Evolutionary conservation across 2,113 vertebrate genomes (phyloP), one percentile per base, ranked within the genome.

Genomic region (Nesospiza acunhae): DNA sequence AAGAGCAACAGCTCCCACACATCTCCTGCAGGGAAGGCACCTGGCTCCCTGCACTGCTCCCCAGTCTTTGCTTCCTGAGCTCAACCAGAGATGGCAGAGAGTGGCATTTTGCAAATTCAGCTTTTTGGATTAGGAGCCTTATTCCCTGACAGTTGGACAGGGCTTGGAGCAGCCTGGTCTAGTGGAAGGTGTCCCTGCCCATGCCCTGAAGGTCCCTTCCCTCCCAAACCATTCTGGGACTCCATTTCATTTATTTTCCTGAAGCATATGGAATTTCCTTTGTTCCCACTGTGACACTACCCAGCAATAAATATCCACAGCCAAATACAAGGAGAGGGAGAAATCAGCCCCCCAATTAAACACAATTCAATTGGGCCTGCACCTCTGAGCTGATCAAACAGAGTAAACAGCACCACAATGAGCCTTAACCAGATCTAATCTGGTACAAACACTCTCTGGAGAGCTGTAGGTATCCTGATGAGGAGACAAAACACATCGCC

Each of bases 381-480:
- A 78, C 52, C 95, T 92, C 60, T 58, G 68, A 90, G 74, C 84
- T 63, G 41, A 91, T 94, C 75, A 55, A 77, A 88, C 1, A 7
- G 27, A 82, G 70, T 5, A 44, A 96, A 92, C 19, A 60, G 56
- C 80, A 56, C 42, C 4, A 2, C 73, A 83, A 16, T 22, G 75
- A 96, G 90, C 26, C 95, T 80, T 86, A 85, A 94, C 89, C 84
- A 96, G 89, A 80, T 47, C 75, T 55, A 80, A 86, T 74, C 82
- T 78, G 73, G 9, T 27, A 53, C 42, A 78, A 95, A 94, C 12
- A 84, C 67, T 44, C 90, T 67, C 89, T 11, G 22, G 75, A 79
- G 55, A 73, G 50, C 26, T 66, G 47, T 10, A 89, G 72, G 82
- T 52, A 75, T 22, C 68, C 26, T 52, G 78, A 82, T 21, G 53